A percentile compares a stretch with the other conserved stretches of the same genome.
phyloP scores from a whole-genome alignment of 2,113 vertebrate genomes.

The Salvator merianae region DNA sequence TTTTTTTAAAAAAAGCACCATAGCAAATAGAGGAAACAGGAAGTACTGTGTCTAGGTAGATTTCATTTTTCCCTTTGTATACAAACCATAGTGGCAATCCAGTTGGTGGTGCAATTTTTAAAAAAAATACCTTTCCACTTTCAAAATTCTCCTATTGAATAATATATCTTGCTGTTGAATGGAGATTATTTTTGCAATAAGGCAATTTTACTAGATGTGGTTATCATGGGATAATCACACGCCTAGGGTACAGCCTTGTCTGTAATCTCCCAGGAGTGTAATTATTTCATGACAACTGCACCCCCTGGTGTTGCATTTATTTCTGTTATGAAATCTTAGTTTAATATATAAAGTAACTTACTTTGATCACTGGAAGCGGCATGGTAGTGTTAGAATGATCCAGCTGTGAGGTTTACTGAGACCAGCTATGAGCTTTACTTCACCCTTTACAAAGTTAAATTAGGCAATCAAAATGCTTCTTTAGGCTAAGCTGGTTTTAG shows the following conservation, averaged over 20 bases:
- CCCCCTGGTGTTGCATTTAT: slow-evolving; percentile 79
- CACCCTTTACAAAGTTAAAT: slow-evolving; percentile 78
- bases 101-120: slow-evolving; percentile 70
- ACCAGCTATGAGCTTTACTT: slow-evolving; percentile 78
- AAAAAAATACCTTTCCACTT: slow-evolving; percentile 70
- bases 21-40: slow-evolving; percentile 64
- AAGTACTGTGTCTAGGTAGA: slow-evolving; percentile 49
- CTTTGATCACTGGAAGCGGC: slow-evolving; percentile 79
- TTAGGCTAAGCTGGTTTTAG: slow-evolving; percentile 75
- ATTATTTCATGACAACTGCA: slow-evolving; percentile 84
- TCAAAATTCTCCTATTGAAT: slow-evolving; percentile 76
- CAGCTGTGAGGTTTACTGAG: slow-evolving; percentile 81
- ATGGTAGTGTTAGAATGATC: slow-evolving; percentile 75
- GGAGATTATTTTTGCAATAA: slow-evolving; percentile 86
- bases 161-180: slow-evolving; percentile 78
- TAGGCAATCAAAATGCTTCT: slow-evolving; percentile 81
- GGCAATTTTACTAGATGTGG: slow-evolving; percentile 80
- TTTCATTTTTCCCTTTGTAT: slow-evolving; percentile 48
- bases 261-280: slow-evolving; percentile 84
- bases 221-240: slow-evolving; percentile 85
- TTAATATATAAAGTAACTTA: slow-evolving; percentile 80
- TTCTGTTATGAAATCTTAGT: slow-evolving; percentile 83
- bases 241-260: slow-evolving; percentile 81
- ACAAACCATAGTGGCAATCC: slow-evolving; percentile 73
- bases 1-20: slow-evolving; percentile 36